Evolutionary conservation across 1,140 invertebrate genomes (phyloP).

Genomic region (Bombus terrestris): DNA sequence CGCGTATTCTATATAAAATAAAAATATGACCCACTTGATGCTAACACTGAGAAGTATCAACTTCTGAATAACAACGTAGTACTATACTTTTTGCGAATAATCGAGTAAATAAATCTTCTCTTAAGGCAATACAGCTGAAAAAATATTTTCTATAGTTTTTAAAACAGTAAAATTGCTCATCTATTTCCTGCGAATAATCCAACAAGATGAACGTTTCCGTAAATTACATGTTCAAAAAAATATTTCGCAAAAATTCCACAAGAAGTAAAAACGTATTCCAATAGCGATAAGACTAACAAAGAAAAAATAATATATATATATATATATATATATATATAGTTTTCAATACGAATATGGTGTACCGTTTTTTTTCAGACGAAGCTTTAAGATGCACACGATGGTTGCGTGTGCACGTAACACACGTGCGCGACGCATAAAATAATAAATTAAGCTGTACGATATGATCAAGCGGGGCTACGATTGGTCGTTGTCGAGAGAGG

Average conservation of each 20-base stretch:
- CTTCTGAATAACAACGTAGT: neutral
- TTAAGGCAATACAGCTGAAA: neutral
- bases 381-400: neutral
- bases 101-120: too few species aligned
- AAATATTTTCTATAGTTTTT: neutral
- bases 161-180: too few species aligned
- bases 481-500: constrained; percentile 60
- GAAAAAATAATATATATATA: neutral
- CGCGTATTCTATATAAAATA: neutral
- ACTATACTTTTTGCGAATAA: neutral
- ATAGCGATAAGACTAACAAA: accelerated
- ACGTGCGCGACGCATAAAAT: constrained; percentile 58
- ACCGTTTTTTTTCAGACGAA: neutral
- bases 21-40: neutral
- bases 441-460: constrained; percentile 72
- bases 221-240: neutral
- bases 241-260: neutral
- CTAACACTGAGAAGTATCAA: neutral
- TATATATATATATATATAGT: too few species aligned
- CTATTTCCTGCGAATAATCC: too few species aligned
- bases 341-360: neutral
- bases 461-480: constrained; percentile 62
- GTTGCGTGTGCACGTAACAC: constrained; percentile 31
- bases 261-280: neutral
- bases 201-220: too few species aligned